phyloP scores from a whole-genome alignment of 1,140 invertebrate genomes.

The Penaeus indicus region DNA sequence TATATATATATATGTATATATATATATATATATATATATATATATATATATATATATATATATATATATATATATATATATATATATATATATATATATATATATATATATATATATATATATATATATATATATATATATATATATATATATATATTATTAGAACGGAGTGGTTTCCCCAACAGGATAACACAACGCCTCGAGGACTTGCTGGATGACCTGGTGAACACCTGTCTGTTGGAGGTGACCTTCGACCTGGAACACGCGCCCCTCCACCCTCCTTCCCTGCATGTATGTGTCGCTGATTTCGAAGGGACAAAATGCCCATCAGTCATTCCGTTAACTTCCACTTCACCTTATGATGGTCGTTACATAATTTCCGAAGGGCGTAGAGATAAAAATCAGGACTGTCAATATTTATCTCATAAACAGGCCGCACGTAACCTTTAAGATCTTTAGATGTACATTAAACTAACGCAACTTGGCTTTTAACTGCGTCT shows the following conservation, averaged over 20 bases:
- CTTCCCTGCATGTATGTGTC: slow-evolving; percentile 23
- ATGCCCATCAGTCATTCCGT: no score
- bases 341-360: no score
- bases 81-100: slow-evolving; percentile 13
- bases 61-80: slow-evolving; percentile 20
- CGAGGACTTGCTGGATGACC: slow-evolving; percentile 38
- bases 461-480: no score
- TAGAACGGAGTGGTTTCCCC: neutral
- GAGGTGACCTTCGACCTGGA: neutral
- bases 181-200: slow-evolving; percentile 47
- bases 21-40: slow-evolving; percentile 5
- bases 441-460: no score
- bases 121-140: neutral
- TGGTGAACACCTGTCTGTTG: slow-evolving; percentile 28
- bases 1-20: neutral
- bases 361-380: no score
- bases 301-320: no score
- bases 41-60: slow-evolving; percentile 8
- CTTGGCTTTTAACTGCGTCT: no score
- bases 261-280: neutral
- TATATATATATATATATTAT: neutral
- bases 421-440: no score
- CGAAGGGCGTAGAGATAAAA: no score
- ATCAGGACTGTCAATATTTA: no score
- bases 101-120: neutral